A percentile compares a stretch with the other conserved stretches of the same genome.
Conservation (phyloP, 2,888 invertebrate genomes). For the Drosophila sordidapex region DNA sequence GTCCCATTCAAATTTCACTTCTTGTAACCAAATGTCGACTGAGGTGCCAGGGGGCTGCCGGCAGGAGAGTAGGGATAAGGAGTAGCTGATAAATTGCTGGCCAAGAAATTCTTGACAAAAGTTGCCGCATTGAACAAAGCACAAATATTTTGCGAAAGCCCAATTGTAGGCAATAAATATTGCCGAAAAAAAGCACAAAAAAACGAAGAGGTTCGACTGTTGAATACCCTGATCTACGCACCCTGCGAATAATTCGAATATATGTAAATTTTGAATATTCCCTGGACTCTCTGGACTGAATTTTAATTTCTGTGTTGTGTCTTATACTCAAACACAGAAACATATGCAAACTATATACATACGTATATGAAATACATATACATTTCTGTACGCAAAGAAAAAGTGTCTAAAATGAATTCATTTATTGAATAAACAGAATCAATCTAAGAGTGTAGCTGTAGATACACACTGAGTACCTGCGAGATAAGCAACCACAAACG, state of each 20-base stretch:
- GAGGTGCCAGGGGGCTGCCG: background rate
- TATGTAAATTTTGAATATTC: background rate
- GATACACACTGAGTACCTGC: background rate
- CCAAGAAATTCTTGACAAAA: conserved; percentile 35
- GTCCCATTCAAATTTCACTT: conserved; percentile 38
- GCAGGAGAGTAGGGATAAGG: rapidly evolving
- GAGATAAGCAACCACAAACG: background rate
- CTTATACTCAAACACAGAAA: background rate
- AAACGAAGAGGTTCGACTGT: background rate
- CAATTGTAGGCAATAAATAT: conserved; percentile 7
- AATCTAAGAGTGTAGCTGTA: background rate
- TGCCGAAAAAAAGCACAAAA: background rate
- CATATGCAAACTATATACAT: background rate
- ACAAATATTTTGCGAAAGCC: conserved; percentile 4
- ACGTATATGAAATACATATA: background rate
- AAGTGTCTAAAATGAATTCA: background rate
- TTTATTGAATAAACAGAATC: background rate
- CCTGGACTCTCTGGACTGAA: background rate
- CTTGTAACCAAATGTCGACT: conserved; percentile 50
- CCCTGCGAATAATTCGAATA: too few species aligned
- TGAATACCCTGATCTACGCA: conserved; percentile 11
- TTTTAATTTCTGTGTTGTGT: background rate
- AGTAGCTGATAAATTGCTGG: conserved; percentile 45
- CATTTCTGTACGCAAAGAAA: background rate
- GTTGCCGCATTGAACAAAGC: conserved; percentile 6